These are phyloP conservation scores for Seriola aureovittata DNA, from an alignment of 2,113 vertebrate genomes.

Conservation along the genomic window DNA sequence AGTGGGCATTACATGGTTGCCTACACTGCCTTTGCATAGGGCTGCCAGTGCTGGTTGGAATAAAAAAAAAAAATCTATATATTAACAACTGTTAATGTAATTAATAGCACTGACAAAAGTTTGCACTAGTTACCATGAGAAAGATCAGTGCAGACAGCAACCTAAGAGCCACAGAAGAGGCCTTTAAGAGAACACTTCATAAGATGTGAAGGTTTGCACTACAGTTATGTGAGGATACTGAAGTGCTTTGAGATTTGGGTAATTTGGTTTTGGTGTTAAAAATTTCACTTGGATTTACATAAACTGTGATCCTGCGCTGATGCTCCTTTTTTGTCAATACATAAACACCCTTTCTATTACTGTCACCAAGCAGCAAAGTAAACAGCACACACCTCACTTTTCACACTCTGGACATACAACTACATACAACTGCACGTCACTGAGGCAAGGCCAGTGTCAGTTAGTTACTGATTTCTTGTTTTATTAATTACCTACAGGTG, in stretches of 20 bases:
- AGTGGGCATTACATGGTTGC: not conserved
- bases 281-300: constrained; percentile 5
- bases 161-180: not conserved
- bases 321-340: not conserved
- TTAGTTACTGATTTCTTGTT: not conserved
- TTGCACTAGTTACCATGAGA: not conserved
- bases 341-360: not conserved
- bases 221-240: not conserved
- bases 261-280: not conserved
- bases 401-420: not conserved
- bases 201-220: not conserved
- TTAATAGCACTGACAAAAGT: constrained; percentile 5
- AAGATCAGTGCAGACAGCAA: not conserved
- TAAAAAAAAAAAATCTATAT: not conserved
- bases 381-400: not conserved
- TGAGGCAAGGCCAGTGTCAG: not conserved
- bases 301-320: not conserved
- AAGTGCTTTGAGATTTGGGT: not conserved
- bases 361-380: not conserved
- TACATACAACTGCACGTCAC: not conserved
- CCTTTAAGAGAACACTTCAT: not conserved
- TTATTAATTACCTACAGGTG: not conserved
- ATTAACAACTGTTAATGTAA: constrained; percentile 1
- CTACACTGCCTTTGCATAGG: not conserved
- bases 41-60: not conserved